phyloP scores from a whole-genome alignment of 2,797 vertebrate species.

The Phalloptychus januarius region DNA sequence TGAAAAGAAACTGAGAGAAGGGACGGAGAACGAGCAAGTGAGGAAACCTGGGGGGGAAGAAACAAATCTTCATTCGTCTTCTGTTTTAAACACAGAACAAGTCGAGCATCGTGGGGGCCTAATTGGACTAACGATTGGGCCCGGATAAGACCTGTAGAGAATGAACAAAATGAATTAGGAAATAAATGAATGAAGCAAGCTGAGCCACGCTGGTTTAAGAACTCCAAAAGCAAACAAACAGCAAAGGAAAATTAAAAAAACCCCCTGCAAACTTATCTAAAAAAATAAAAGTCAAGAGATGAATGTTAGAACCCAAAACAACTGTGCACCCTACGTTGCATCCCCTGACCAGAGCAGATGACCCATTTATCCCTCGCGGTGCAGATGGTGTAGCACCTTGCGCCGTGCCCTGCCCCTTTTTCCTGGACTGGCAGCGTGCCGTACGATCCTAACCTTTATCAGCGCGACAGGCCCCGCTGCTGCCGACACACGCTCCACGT shows the following conservation, averaged over 20 bases:
- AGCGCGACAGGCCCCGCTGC: slow-evolving; percentile 75
- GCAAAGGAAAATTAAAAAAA: neutral
- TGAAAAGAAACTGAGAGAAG: slow-evolving; percentile 29
- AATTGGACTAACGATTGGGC: slow-evolving; percentile 71
- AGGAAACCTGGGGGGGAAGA: too few species aligned
- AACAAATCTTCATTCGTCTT: slow-evolving; percentile 58
- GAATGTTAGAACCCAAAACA: slow-evolving; percentile 40
- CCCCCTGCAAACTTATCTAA: neutral
- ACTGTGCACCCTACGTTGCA: slow-evolving; percentile 45
- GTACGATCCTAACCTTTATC: slow-evolving; percentile 75
- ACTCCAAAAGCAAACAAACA: neutral
- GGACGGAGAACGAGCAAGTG: neutral
- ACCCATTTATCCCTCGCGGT: slow-evolving; percentile 64
- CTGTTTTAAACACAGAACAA: slow-evolving; percentile 54
- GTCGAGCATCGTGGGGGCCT: slow-evolving; percentile 54
- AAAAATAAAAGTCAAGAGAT: slow-evolving; percentile 43
- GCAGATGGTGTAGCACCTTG: slow-evolving; percentile 73
- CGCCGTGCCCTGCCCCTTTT: slow-evolving; percentile 58
- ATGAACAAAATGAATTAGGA: slow-evolving; percentile 72
- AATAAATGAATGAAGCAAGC: slow-evolving; percentile 68
- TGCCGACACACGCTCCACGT: slow-evolving; percentile 63
- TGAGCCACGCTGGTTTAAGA: slow-evolving; percentile 28
- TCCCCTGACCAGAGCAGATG: slow-evolving; percentile 51
- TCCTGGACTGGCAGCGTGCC: slow-evolving; percentile 67
- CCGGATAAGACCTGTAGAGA: slow-evolving; percentile 64